These are phyloP conservation scores for Siphonodentalium dalli DNA, from an alignment of 2,888 invertebrate species.

Conservation along the genomic window DNA sequence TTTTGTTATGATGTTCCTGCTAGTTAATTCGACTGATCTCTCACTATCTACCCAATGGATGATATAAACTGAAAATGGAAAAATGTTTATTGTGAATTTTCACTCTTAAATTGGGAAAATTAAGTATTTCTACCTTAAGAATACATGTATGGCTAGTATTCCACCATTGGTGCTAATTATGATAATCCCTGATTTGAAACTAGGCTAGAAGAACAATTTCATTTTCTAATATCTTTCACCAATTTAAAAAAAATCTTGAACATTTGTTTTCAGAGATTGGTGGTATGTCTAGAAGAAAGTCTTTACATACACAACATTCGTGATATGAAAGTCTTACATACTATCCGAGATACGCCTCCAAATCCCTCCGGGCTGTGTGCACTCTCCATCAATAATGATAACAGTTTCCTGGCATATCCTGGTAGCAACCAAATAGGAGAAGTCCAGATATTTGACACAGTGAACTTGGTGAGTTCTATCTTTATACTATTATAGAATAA, in stretches of 20 bases:
- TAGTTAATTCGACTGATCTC: too few species aligned
- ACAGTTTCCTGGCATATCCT: conserved; percentile 95
- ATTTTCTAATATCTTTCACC: too few species aligned
- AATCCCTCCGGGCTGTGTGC: conserved; percentile 93
- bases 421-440: conserved; percentile 92
- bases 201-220: too few species aligned
- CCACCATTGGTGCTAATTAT: too few species aligned
- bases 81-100: too few species aligned
- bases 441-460: conserved; percentile 93
- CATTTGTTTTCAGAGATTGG: conserved; percentile 78
- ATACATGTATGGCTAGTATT: neutral
- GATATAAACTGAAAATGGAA: too few species aligned
- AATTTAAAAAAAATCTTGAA: too few species aligned
- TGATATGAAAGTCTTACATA: conserved; percentile 97
- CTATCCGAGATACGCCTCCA: conserved; percentile 96
- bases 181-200: too few species aligned
- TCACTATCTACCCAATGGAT: too few species aligned
- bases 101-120: too few species aligned
- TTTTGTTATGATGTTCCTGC: too few species aligned
- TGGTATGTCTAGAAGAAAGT: conserved; percentile 97
- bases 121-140: neutral
- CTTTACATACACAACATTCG: conserved; percentile 97
- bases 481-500: neutral
- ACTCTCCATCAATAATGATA: conserved; percentile 85
- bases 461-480: conserved; percentile 75